Evolutionary conservation across 2,888 invertebrate genomes (phyloP).

Genomic region (Harmothoe impar): DNA sequence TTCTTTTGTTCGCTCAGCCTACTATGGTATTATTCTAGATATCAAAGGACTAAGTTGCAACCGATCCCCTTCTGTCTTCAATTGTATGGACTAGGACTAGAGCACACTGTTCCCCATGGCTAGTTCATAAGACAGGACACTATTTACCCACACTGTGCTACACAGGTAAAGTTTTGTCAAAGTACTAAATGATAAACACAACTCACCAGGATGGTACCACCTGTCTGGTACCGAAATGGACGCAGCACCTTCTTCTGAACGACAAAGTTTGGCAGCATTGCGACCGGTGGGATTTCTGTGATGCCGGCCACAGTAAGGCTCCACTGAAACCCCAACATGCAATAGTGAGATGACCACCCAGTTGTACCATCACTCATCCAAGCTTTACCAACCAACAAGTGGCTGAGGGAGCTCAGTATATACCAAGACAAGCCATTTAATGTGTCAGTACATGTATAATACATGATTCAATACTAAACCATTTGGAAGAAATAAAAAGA

Average conservation of each 20-base stretch:
- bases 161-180: too few species aligned
- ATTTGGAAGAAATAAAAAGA: too few species aligned
- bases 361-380: slow-evolving; percentile 45
- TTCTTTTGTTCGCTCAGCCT: too few species aligned
- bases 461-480: background rate
- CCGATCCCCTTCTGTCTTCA: too few species aligned
- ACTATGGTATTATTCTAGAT: too few species aligned
- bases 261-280: slow-evolving; percentile 90
- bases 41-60: too few species aligned
- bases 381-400: slow-evolving; percentile 49
- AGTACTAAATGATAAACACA: too few species aligned
- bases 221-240: slow-evolving; percentile 89
- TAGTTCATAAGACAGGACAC: too few species aligned
- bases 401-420: background rate
- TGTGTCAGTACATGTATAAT: background rate
- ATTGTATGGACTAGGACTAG: too few species aligned
- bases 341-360: background rate
- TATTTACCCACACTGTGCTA: too few species aligned
- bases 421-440: background rate
- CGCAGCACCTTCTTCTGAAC: slow-evolving; percentile 90
- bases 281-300: slow-evolving; percentile 90
- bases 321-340: slow-evolving; percentile 86
- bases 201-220: slow-evolving; percentile 89
- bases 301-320: slow-evolving; percentile 91
- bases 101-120: too few species aligned